Base-by-base conservation (phyloP, 2,113 vertebrate genomes). In the Hippocampus mohnikei region DNA sequence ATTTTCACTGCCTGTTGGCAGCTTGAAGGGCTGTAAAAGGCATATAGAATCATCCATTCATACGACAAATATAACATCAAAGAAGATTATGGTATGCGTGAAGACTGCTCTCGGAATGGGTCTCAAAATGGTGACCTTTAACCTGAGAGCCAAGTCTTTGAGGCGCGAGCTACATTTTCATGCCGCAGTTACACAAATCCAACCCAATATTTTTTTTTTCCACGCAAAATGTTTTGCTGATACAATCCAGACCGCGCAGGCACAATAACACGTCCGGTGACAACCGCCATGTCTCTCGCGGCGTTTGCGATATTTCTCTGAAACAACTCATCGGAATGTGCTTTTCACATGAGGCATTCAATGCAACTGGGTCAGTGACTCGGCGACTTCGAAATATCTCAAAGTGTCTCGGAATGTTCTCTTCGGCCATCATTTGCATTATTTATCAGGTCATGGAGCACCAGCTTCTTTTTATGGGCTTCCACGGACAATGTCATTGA, bases 381-480 rank as follows among this genome's bases (percentile, higher is more conserved):
- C 72, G 29, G 65, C 62, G 48, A 88, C 84, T 85, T 77, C 74
- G 81, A 85, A 88, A 88, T 77, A 82, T 85, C 75, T 77, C 84
- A 81, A 77, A 73, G 74, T 78, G 85, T 89, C 75, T 78, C 80
- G 87, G 86, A 89, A 90, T 91, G 85, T 80, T 67, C 66, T 84
- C 81, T 85, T 81, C 80, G 85, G 80, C 79, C 80, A 87, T 89
- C 80, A 5, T 73, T 84, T 71, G 76, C 78, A 73, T 74, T 77
- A 84, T 84, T 37, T 82, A 86, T 76, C 78, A 85, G 84, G 84
- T 89, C 83, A 89, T 25, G 59, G 71, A 69, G 76, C 85, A 85
- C 89, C 87, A 88, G 85, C 74, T 82, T 76, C 81, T 88, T 87
- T 88, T 89, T 81, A 89, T 83, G 81, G 81, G 69, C 73, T 77